These are phyloP conservation scores for Martes martes DNA, from an alignment of 2,113 vertebrate genomes.

Conservation along the genomic window DNA sequence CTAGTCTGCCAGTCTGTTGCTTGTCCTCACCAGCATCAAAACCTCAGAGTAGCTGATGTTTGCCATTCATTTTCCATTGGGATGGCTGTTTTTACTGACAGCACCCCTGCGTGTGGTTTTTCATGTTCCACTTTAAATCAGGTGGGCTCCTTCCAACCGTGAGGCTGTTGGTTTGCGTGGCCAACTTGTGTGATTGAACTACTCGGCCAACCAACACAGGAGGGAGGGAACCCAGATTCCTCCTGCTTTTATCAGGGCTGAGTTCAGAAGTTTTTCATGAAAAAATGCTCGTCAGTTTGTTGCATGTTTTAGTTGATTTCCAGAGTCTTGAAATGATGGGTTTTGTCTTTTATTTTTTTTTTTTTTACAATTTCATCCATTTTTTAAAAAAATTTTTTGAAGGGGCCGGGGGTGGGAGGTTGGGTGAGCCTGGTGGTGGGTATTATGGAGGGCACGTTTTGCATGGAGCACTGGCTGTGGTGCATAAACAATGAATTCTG, in stretches of 20 bases:
- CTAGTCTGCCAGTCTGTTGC: not conserved
- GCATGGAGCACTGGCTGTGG: too few species aligned
- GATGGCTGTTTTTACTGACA: not conserved
- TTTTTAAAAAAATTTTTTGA: not conserved
- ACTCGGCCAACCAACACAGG: accelerated
- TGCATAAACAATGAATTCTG: too few species aligned
- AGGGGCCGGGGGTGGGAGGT: too few species aligned
- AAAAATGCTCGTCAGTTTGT: not conserved
- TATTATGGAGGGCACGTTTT: too few species aligned
- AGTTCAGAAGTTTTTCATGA: not conserved
- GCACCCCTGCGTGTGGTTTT: not conserved
- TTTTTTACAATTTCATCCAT: not conserved
- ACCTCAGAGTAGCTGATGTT: not conserved
- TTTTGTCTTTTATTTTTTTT: not conserved
- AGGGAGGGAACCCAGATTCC: not conserved
- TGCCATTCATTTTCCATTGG: not conserved
- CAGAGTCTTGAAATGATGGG: not conserved
- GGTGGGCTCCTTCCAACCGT: not conserved
- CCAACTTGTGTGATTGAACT: not conserved
- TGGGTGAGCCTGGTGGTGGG: too few species aligned
- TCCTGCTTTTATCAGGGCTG: too few species aligned
- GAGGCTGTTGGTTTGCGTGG: not conserved
- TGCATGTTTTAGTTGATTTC: not conserved
- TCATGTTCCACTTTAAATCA: not conserved
- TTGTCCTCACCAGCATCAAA: not conserved